A percentile compares a stretch with the other conserved stretches of the same genome.
phyloP scores from a whole-genome alignment of 2,113 vertebrate genomes.

The Arvicanthis niloticus region DNA sequence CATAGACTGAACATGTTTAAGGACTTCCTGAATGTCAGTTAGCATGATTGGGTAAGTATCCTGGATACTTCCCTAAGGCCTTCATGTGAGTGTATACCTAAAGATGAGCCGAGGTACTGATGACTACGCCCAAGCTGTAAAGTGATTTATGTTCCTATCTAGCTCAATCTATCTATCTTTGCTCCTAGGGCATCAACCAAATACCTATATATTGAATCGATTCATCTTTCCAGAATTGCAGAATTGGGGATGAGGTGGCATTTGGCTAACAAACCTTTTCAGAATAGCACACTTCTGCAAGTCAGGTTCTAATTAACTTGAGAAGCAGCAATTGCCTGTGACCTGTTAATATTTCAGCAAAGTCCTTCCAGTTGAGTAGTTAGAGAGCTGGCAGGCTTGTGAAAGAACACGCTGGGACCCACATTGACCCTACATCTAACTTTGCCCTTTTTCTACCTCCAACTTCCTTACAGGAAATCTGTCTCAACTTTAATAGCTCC shows the following conservation, averaged over 20 bases:
- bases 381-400: background rate
- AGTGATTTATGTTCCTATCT: slow-evolving; percentile 57
- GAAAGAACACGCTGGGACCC: background rate
- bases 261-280: slow-evolving; percentile 77
- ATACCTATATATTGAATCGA: slow-evolving; percentile 68
- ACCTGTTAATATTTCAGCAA: slow-evolving; percentile 76
- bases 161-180: slow-evolving; percentile 60
- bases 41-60: background rate
- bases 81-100: background rate
- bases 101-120: background rate
- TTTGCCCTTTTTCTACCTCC: background rate
- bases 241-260: slow-evolving; percentile 66
- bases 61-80: background rate
- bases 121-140: slow-evolving; percentile 1
- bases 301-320: slow-evolving; percentile 66
- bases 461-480: background rate
- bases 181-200: slow-evolving; percentile 66
- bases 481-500: background rate
- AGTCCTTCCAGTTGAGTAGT: slow-evolving; percentile 50
- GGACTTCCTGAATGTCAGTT: background rate
- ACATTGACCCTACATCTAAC: background rate
- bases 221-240: slow-evolving; percentile 75
- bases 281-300: slow-evolving; percentile 24
- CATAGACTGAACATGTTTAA: background rate
- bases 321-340: slow-evolving; percentile 59